These are phyloP conservation scores for Kryphioiulus occultus DNA, from an alignment of 2,888 invertebrate genomes.

Conservation along the genomic window DNA sequence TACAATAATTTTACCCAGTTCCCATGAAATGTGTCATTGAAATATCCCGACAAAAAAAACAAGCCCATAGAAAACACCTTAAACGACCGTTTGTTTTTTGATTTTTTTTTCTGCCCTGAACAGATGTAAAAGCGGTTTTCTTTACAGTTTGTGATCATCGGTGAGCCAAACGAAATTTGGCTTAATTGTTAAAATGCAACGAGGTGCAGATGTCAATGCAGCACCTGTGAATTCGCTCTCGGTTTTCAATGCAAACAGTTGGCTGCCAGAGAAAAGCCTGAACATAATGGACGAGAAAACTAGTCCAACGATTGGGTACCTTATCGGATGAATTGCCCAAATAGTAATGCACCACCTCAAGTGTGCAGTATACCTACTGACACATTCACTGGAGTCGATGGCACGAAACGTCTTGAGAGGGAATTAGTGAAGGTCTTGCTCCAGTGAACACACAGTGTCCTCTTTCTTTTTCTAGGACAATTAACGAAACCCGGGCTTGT, in stretches of 20 bases:
- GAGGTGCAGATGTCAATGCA: constrained; percentile 39
- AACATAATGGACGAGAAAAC: background rate
- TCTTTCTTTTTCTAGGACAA: too few species aligned
- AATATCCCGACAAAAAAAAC: background rate
- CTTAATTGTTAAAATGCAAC: constrained; percentile 9
- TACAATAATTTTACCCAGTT: constrained; percentile 27
- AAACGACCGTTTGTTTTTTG: background rate
- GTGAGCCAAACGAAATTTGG: background rate
- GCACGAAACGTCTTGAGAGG: background rate
- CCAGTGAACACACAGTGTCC: background rate
- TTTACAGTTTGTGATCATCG: constrained; percentile 18
- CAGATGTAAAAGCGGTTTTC: constrained; percentile 35
- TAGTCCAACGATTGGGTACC: constrained; percentile 39
- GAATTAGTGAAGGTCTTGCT: constrained; percentile 29
- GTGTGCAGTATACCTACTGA: constrained; percentile 43
- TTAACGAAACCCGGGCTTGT: background rate
- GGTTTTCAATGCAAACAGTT: constrained; percentile 6
- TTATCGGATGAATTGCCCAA: constrained; percentile 43
- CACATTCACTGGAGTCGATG: background rate
- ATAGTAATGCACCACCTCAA: constrained; percentile 42
- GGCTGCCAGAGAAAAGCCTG: background rate
- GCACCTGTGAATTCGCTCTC: constrained; percentile 21
- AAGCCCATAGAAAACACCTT: background rate
- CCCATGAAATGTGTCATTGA: constrained; percentile 39
- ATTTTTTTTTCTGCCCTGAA: too few species aligned